phyloP scores from a whole-genome alignment of 2,113 vertebrate genomes.

The Bubo blakistoni region DNA sequence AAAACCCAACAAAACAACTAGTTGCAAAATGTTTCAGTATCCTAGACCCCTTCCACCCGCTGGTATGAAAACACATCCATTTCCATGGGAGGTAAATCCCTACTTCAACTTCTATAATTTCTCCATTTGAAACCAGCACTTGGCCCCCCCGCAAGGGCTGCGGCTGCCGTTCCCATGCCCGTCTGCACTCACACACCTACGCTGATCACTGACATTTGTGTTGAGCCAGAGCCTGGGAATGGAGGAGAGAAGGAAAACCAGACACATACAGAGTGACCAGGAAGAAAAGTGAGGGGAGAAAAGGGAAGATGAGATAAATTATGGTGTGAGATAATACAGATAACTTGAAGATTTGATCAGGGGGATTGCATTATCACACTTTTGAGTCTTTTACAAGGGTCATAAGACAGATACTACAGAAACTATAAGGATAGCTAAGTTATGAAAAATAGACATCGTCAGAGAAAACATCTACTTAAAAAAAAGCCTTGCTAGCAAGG shows the following conservation, averaged over 20 bases:
- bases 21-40: not conserved
- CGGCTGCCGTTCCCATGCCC: accelerated
- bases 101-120: accelerated
- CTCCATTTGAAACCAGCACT: not conserved
- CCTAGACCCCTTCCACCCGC: no score
- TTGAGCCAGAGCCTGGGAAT: not conserved
- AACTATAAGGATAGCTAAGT: accelerated
- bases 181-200: accelerated
- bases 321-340: no score
- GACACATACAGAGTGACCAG: accelerated
- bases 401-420: no score
- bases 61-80: not conserved
- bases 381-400: not conserved
- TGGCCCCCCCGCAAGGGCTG: accelerated
- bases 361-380: no score
- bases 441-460: accelerated
- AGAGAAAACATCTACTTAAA: no score
- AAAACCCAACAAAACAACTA: not conserved
- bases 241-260: not conserved
- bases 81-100: not conserved
- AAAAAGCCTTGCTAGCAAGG: not conserved
- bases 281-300: accelerated
- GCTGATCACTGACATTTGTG: accelerated
- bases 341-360: not conserved
- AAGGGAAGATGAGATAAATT: not conserved